These are phyloP conservation scores for Verasper variegatus DNA, from an alignment of 2,113 vertebrate species.

Conservation along the genomic window DNA sequence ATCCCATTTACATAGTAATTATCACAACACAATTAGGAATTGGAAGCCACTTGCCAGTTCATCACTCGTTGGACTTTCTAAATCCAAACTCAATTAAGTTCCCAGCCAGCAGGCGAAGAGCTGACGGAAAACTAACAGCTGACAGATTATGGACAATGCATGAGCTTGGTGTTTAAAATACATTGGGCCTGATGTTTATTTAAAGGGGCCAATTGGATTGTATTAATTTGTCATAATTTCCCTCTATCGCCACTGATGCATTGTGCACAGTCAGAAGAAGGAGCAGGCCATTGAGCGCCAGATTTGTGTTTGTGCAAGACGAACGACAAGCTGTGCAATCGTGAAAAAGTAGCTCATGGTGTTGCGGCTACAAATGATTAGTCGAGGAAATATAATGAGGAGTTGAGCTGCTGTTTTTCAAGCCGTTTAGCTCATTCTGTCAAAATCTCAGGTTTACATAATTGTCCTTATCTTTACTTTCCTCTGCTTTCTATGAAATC, in stretches of 20 bases:
- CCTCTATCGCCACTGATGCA: neutral
- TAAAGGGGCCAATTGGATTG: neutral
- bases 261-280: neutral
- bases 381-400: neutral
- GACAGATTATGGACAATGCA: constrained; percentile 54
- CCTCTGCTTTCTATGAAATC: neutral
- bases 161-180: constrained; percentile 44
- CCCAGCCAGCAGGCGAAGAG: constrained; percentile 44
- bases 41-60: too few relatives aligned
- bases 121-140: constrained; percentile 29
- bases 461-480: neutral
- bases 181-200: neutral
- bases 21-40: neutral
- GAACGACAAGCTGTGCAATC: neutral
- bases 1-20: constrained; percentile 54
- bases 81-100: constrained; percentile 40
- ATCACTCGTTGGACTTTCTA: constrained; percentile 57
- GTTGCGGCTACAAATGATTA: neutral
- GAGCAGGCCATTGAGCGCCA: neutral
- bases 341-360: neutral
- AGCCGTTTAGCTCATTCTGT: neutral
- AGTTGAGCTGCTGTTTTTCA: too few relatives aligned
- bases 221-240: neutral
- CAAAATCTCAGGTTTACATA: neutral
- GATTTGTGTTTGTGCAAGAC: neutral